Percentiles rank a stretch among this genome's conserved stretches.
Conservation (phyloP, 1,140 invertebrate species). For the Leptinotarsa texana region DNA sequence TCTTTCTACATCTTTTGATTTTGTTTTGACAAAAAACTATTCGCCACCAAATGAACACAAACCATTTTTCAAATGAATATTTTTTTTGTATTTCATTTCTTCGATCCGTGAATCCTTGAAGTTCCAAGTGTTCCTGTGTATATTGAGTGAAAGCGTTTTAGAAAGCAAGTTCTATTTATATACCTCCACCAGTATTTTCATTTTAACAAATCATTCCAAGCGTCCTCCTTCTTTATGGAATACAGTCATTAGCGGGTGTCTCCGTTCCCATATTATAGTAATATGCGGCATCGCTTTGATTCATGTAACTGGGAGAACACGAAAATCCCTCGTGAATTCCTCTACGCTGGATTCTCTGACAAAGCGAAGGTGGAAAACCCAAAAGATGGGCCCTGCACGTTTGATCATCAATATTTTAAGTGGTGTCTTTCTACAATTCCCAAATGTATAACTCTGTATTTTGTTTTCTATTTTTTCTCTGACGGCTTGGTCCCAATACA, state of each 20-base stretch:
- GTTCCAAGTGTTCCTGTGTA: no score
- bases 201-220: no score
- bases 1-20: no score
- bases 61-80: no score
- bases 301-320: not conserved
- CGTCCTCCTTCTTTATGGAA: not conserved
- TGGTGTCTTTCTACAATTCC: not conserved
- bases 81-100: no score
- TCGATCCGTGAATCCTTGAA: no score
- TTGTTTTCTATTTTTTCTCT: not conserved
- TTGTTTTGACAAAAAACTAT: no score
- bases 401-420: not conserved
- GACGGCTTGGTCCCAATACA: not conserved
- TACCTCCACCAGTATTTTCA: no score
- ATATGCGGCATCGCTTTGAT: not conserved
- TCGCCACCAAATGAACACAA: no score
- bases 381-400: not conserved
- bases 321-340: not conserved
- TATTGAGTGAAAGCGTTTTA: no score
- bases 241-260: not conserved
- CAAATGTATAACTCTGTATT: not conserved
- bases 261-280: not conserved
- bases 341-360: not conserved
- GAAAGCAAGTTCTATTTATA: not conserved
- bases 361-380: slow-evolving; percentile 2